Base-by-base conservation (phyloP, 1,140 invertebrate species). In the Limonius californicus region DNA sequence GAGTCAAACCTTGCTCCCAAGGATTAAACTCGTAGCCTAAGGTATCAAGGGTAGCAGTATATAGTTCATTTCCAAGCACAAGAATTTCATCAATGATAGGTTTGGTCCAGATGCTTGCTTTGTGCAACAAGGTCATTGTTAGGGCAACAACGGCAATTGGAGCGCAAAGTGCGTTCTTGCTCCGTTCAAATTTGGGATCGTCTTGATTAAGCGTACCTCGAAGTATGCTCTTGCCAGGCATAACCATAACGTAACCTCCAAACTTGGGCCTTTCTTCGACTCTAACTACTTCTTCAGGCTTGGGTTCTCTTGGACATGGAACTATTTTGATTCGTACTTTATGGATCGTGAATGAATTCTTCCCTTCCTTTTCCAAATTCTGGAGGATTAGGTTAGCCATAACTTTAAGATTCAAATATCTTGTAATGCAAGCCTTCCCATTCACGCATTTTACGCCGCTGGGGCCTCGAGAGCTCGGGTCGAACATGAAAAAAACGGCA, bases 1-100 rank as follows among this genome's bases (percentile, higher is more conserved):
- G 72, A 14, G 78, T 68, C 39, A 83, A 57, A 16, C 76, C 72
- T 18, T 82, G 77, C 23, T 81, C 79, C 54, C 80, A 81, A 0
- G 81, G 79, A 45, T 81, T 74, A 59, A 81, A 82, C 62, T 80
- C 78, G 59, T 76, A 81, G 0, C 78, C 79, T 0, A 81, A 65
- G 4, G 74, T 64, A 11, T 70, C 72, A 9, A 65, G 54, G 8
- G 63, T 63, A 8, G 68, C 59, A 4, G 59, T 66, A 53, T 71
- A 73, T 1, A 76, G 43, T 54, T 71, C 70, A 30, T 71, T 67
- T 16, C 73, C 72, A 18, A 68, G 57, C 19, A 65, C 50, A 68
- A 80, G 71, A 1, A 82, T 72, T 60, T 82, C 78, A 62, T 82
- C 81, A 8, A 83, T 70, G 0, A 80, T 81, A 2, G 73, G 74